Evolutionary conservation across 2,888 invertebrate species (phyloP).

Genomic region (Meiosimyza decipiens): DNA sequence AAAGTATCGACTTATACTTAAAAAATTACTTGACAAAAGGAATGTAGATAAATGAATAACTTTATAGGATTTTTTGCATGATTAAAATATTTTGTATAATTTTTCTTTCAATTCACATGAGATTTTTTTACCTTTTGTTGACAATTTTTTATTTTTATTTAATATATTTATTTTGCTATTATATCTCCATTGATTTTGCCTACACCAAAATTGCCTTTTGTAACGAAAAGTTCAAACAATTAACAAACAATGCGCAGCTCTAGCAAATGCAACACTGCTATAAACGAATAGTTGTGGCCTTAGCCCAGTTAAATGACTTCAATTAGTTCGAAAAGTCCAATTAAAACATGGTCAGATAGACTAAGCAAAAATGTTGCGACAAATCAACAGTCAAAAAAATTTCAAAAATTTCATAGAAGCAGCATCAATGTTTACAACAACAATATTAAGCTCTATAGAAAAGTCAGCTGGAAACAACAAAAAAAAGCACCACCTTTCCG

Average conservation of each 20-base stretch:
- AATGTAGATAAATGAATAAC: no score
- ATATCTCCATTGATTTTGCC: no score
- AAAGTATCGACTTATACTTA: no score
- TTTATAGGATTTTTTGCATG: no score
- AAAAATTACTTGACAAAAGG: no score
- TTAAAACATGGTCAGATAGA: slow-evolving; percentile 34
- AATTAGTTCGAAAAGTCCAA: slow-evolving; percentile 47
- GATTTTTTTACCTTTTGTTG: no score
- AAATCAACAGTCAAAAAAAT: slow-evolving; percentile 35
- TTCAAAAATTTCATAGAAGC: slow-evolving; percentile 28
- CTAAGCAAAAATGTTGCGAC: slow-evolving; percentile 21
- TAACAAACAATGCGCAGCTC: background rate
- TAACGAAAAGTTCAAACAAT: no score
- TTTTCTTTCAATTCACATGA: no score
- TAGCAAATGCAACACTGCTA: background rate
- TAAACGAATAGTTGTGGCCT: slow-evolving; percentile 6
- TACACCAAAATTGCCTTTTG: background rate
- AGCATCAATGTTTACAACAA: slow-evolving; percentile 22
- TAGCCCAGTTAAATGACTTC: slow-evolving; percentile 46
- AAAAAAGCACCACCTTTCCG: background rate
- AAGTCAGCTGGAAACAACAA: background rate
- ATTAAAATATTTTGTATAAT: no score
- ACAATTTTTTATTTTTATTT: no score
- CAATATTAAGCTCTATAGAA: slow-evolving; percentile 8
- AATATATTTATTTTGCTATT: no score